Evolutionary conservation across 2,888 invertebrate species (phyloP), one percentile per base, ranked within the genome.

Genomic region (Andrena bucephala): DNA sequence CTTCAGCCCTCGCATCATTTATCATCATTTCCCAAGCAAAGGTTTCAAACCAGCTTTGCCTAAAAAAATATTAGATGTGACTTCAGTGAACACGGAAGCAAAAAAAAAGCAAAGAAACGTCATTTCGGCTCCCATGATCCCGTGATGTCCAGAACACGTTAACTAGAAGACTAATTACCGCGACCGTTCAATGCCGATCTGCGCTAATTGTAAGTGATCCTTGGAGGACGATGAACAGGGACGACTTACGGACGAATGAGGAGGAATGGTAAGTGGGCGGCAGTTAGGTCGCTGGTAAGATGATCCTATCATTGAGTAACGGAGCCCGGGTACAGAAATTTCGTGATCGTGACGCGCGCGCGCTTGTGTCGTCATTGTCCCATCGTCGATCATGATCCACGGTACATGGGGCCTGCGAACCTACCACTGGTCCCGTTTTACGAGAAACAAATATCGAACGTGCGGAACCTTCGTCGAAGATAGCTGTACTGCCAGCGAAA

Each of bases 261-360:
- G 68, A 70, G 72, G 74, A 81, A 85, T 62, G 76, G 59, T 78
- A 74, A 77, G 79, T 80, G 71, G 81, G 81, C 83, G 80, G 77
- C 82, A n/a, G 67, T 79, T 68, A 33, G 77, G 77, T 80, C 77
- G 72, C 73, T 84, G 63, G 88, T 90, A 88, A 87, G 91, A 92
- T 87, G 92, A 93, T 93, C 91, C 91, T 91, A 93, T 93, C 92
- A 89, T 92, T 91, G 92, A 89, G 87, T 93, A 93, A 93, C 93
- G 93, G 93, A 87, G 88, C 79, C 91, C 90, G 90, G 87, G 87
- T 86, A 83, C 89, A 90, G 90, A 91, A 92, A 90, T 92, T 93
- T 93, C 92, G 90, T 91, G 93, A 92, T 93, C 92, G 91, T 91
- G 92, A 91, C 91, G 90, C 86, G 88, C 86, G 89, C 86, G 89